Percentiles rank a stretch among this genome's conserved stretches.
phyloP scores from a whole-genome alignment of 2,888 invertebrate species.

The Cactoblastis cactorum region DNA sequence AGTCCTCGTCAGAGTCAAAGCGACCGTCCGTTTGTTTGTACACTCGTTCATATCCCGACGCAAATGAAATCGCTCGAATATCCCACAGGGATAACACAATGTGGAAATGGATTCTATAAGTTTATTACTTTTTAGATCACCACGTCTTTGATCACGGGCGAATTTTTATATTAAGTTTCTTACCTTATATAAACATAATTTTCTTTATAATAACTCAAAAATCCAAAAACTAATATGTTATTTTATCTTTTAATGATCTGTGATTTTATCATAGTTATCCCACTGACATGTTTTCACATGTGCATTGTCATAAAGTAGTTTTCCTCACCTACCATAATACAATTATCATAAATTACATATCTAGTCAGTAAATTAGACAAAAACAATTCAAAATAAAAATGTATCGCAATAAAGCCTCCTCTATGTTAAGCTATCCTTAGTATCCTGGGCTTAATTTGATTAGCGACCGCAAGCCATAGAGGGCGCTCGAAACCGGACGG shows the following conservation, averaged over 20 bases:
- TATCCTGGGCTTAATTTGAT: conserved; percentile 74
- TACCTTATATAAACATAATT: too few species aligned
- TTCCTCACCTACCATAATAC: too few species aligned
- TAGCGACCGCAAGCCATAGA: conserved; percentile 63
- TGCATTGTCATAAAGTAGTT: too few species aligned
- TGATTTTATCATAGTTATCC: too few species aligned
- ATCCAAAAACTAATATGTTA: too few species aligned
- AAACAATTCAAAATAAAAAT: neutral
- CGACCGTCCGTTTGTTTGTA: conserved; percentile 59
- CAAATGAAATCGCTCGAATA: conserved; percentile 58
- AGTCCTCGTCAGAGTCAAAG: conserved; percentile 49
- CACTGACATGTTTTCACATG: too few species aligned
- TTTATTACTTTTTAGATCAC: too few species aligned
- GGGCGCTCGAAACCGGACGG: conserved; percentile 48
- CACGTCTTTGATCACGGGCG: too few species aligned
- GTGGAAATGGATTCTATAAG: conserved; percentile 34
- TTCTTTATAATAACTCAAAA: too few species aligned
- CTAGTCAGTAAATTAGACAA: too few species aligned
- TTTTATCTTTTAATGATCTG: too few species aligned
- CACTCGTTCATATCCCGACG: conserved; percentile 68
- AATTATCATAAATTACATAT: neutral
- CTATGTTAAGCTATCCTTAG: conserved; percentile 34
- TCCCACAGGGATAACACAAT: conserved; percentile 33
- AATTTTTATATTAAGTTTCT: too few species aligned
- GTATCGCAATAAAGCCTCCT: conserved; percentile 21